phyloP scores from a whole-genome alignment of 2,113 vertebrate species.

The Cebus imitator region DNA sequence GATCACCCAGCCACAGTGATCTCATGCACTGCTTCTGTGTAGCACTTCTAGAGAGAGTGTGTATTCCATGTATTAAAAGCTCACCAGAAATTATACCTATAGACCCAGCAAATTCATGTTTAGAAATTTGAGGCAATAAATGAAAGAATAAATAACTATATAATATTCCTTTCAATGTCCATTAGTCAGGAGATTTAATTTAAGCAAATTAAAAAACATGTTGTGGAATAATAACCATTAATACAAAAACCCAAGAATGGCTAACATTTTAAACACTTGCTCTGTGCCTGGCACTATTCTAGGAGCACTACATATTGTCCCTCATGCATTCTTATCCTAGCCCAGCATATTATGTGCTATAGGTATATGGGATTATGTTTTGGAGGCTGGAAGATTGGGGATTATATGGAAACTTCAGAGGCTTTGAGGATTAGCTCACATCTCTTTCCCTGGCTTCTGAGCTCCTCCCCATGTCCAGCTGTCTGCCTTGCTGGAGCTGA shows the following conservation, averaged over 20 bases:
- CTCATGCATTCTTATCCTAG: background rate
- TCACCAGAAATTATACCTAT: background rate
- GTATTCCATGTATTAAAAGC: background rate
- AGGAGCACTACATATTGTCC: background rate
- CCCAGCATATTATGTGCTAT: background rate
- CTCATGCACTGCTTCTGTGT: background rate
- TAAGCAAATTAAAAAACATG: background rate
- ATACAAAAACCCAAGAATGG: background rate
- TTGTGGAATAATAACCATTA: slow-evolving; percentile 25
- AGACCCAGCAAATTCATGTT: background rate
- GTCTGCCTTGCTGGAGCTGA: background rate
- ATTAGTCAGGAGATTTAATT: background rate
- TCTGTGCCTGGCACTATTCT: background rate
- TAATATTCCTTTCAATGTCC: background rate
- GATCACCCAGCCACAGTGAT: too few species aligned
- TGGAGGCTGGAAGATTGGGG: background rate
- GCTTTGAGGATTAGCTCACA: background rate
- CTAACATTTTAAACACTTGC: background rate
- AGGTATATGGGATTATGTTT: background rate
- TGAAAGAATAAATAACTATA: background rate
- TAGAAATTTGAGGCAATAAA: background rate
- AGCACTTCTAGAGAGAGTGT: background rate
- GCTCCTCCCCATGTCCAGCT: background rate
- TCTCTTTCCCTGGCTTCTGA: accelerated
- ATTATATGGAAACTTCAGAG: background rate